phyloP scores from a whole-genome alignment of 2,888 invertebrate species.

The Erpobdella octoculata region DNA sequence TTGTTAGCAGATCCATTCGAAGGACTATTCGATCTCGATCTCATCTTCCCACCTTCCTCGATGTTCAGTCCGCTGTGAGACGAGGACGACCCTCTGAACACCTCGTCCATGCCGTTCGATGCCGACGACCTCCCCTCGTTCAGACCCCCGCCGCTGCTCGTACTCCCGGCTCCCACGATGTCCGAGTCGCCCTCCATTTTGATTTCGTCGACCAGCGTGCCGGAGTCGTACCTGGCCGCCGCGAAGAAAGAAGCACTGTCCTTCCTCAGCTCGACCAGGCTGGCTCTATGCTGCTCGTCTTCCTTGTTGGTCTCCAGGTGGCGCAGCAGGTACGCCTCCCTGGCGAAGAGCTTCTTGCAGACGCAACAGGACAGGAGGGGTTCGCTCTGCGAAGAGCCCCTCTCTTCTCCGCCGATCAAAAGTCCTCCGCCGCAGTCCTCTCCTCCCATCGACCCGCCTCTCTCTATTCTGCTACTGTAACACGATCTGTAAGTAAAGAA shows the following conservation, averaged over 20 bases:
- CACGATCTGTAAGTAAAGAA: neutral
- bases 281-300: conserved; percentile 33
- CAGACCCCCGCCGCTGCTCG: conserved; percentile 3
- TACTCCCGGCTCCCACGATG: neutral
- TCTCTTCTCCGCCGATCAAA: conserved; percentile 19
- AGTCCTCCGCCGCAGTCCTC: conserved; percentile 5
- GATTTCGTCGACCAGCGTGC: conserved; percentile 1
- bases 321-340: conserved; percentile 36
- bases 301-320: conserved; percentile 38
- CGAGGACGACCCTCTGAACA: conserved; percentile 9
- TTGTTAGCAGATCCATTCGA: neutral
- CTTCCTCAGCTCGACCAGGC: conserved; percentile 29
- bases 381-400: neutral
- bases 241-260: conserved; percentile 18
- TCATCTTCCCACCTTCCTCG: conserved; percentile 10
- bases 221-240: conserved; percentile 21
- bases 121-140: conserved; percentile 1
- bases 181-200: conserved; percentile 9
- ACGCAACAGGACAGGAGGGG: conserved; percentile 34
- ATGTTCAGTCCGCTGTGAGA: conserved; percentile 4
- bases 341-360: conserved; percentile 37
- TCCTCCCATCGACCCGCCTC: neutral
- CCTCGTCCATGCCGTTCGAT: conserved; percentile 11
- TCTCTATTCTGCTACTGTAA: neutral
- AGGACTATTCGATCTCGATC: conserved; percentile 21